Evolutionary conservation across 2,797 vertebrate genomes (phyloP), one percentile per base, ranked within the genome.

Genomic region (Crocodylus rhombifer): DNA sequence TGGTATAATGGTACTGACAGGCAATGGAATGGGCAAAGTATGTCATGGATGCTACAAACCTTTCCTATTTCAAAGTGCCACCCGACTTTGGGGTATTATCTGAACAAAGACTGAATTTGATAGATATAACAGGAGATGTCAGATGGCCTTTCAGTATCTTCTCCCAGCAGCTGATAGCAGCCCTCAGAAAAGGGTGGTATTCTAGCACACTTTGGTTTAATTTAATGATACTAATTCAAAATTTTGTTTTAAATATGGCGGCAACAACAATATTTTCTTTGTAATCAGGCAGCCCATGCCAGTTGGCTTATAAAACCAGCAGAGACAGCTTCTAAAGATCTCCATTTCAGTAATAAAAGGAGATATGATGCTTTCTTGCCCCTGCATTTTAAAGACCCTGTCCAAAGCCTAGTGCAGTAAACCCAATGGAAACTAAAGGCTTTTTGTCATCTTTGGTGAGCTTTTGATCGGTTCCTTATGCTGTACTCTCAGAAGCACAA

Each of bases 1-100:
- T 36, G 7, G 1, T 14, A 1, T 0, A 15, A 2, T 0, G 12
- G 14, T 8, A 11, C 28, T 20, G 33, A 55, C 18, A 14, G 12
- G 9, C 51, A 2, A 1, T 15, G n/a, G 69, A 71, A 5, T 61
- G 17, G 17, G 10, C 17, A 6, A 81, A 17, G n/a, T 6, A 6
- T 69, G 10, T 21, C n/a, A 28, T 30, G 33, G 21, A 12, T 69
- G 65, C 5, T 33, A 17, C 21, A 12, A 33, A 69, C 18, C 9
- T 69, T 69, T 69, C 17, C 65, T 33, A 36, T 69, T 33, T 69
- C 65, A 36, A 36, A 69, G 36, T 33, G 5, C 65, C 30, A 30
- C 63, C 28, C 26, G 30, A 30, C 18, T 30, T 65, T n/a, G n/a
- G 64, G 7, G 30, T 69, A 17, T 69, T 13, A 36, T 21, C 65